A percentile compares a stretch with the other conserved stretches of the same genome.
These are phyloP conservation scores for Stenchaetothrips biformis DNA, from an alignment of 2,888 invertebrate genomes.

Conservation along the genomic window DNA sequence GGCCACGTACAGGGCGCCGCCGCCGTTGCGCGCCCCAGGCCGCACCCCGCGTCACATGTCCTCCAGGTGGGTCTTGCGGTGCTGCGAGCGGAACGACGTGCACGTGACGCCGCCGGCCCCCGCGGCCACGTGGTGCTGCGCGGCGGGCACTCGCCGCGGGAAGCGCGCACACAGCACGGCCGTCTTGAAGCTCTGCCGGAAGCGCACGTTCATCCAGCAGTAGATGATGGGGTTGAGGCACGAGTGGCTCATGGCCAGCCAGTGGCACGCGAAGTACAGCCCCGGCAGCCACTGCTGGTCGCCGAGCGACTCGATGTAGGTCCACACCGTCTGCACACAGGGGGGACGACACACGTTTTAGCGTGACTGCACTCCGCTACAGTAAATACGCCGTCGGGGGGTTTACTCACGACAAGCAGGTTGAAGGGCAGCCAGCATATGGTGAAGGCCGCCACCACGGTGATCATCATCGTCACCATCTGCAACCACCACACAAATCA, in stretches of 20 bases:
- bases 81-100: conserved; percentile 10
- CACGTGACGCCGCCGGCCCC: not conserved
- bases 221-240: conserved; percentile 87
- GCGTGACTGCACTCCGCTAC: not conserved
- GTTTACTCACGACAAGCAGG: not conserved
- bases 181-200: conserved; percentile 48
- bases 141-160: not conserved
- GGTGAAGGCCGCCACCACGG: conserved; percentile 12
- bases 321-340: conserved; percentile 52
- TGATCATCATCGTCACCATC: conserved; percentile 23
- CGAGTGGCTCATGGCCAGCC: conserved; percentile 83
- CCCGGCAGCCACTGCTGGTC: conserved; percentile 64
- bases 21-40: not conserved
- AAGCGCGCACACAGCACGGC: not conserved
- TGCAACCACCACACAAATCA: not conserved
- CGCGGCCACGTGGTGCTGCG: not conserved
- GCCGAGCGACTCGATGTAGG: conserved; percentile 50
- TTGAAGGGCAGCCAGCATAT: conserved; percentile 14
- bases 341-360: not conserved
- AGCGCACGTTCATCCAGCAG: conserved; percentile 80
- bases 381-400: too few relatives aligned
- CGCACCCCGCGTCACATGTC: not conserved
- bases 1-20: not conserved
- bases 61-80: conserved; percentile 16
- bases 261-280: conserved; percentile 73